These are phyloP conservation scores for Ostrea denselamellosa DNA, from an alignment of 1,140 invertebrate genomes.

Conservation along the genomic window DNA sequence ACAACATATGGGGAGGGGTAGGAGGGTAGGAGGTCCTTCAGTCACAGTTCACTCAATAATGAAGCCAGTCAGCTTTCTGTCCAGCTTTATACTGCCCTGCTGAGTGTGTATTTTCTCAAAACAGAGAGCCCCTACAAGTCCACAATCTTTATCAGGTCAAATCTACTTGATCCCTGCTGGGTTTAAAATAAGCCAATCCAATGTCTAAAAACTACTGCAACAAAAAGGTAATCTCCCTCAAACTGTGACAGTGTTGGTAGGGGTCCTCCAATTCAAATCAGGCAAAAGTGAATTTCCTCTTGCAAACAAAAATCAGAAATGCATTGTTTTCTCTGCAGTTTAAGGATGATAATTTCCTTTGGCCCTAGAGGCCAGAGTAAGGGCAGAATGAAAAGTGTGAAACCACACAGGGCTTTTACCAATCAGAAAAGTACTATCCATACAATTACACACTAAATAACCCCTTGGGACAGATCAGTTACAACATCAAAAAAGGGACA, in stretches of 20 bases:
- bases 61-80: background rate
- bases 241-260: background rate
- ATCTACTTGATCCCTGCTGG: conserved; percentile 1
- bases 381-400: conserved; percentile 3
- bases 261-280: background rate
- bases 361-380: background rate
- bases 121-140: background rate
- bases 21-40: background rate
- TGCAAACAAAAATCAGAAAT: background rate
- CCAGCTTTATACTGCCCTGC: background rate
- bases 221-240: background rate
- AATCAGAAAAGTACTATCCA: background rate
- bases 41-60: background rate
- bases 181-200: conserved; percentile 12
- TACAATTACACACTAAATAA: background rate
- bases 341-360: background rate
- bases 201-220: background rate
- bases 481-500: too few species aligned
- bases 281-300: background rate
- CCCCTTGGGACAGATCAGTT: background rate
- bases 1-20: background rate
- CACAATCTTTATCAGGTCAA: background rate
- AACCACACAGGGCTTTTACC: background rate
- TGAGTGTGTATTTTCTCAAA: conserved; percentile 29
- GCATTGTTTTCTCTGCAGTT: background rate